Evolutionary conservation across 2,797 vertebrate genomes (phyloP).

Genomic region (Semaprochilodus insignis): DNA sequence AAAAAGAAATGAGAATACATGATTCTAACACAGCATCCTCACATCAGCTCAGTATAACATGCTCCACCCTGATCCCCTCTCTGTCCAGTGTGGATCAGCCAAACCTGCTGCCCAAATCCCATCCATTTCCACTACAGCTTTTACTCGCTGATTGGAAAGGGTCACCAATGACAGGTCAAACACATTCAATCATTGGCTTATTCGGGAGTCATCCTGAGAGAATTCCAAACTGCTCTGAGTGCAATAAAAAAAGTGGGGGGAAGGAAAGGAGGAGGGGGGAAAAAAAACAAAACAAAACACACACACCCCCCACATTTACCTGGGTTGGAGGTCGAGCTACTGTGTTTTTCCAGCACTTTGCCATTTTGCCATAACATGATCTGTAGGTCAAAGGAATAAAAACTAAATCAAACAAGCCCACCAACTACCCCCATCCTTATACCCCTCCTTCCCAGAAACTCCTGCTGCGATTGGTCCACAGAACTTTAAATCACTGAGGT

Average conservation of each 20-base stretch:
- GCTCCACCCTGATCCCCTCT: slow-evolving; percentile 30
- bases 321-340: slow-evolving; percentile 30
- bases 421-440: slow-evolving; percentile 30
- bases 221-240: slow-evolving; percentile 90
- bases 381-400: slow-evolving; percentile 60
- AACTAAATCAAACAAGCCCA: slow-evolving; percentile 34
- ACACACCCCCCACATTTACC: background rate
- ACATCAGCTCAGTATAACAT: slow-evolving; percentile 62
- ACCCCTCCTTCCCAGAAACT: slow-evolving; percentile 44
- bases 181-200: slow-evolving; percentile 83
- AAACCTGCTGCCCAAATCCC: slow-evolving; percentile 54
- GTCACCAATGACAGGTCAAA: slow-evolving; percentile 76
- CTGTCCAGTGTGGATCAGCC: slow-evolving; percentile 47
- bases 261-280: background rate
- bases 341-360: slow-evolving; percentile 67
- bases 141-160: slow-evolving; percentile 69
- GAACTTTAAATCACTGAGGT: slow-evolving; percentile 58
- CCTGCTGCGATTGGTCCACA: slow-evolving; percentile 80
- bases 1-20: slow-evolving; percentile 57
- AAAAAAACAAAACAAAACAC: background rate
- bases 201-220: slow-evolving; percentile 78
- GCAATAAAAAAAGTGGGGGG: slow-evolving; percentile 46
- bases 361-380: slow-evolving; percentile 69
- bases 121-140: slow-evolving; percentile 67
- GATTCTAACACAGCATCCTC: slow-evolving; percentile 66